These are phyloP conservation scores for Opisthograptis luteolata DNA, from an alignment of 2,888 invertebrate genomes.

Conservation along the genomic window DNA sequence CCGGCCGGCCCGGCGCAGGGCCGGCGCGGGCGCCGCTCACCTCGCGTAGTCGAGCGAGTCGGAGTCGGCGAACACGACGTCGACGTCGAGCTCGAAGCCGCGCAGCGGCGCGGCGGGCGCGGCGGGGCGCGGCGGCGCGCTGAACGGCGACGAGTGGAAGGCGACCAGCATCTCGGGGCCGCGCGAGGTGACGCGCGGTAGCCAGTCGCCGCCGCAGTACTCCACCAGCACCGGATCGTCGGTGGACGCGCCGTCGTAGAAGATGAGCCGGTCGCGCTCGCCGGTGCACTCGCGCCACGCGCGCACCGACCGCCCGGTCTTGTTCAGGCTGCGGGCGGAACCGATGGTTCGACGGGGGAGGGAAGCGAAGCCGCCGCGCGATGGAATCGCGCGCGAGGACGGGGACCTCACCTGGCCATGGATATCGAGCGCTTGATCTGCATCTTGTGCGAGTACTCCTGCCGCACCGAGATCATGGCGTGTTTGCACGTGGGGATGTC, in stretches of 20 bases:
- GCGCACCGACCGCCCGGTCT: constrained; percentile 88
- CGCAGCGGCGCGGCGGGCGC: constrained; percentile 87
- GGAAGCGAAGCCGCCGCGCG: too few relatives aligned
- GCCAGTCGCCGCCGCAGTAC: constrained; percentile 94
- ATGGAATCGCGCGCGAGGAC: too few relatives aligned
- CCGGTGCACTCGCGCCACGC: constrained; percentile 94
- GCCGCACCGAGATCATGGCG: constrained; percentile 94
- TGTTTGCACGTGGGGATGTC: constrained; percentile 95
- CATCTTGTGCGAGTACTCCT: constrained; percentile 90
- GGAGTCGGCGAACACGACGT: constrained; percentile 94
- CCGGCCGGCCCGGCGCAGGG: too few relatives aligned
- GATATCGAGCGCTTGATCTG: constrained; percentile 87
- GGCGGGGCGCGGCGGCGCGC: constrained; percentile 88
- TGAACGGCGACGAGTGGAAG: constrained; percentile 93
- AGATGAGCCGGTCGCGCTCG: constrained; percentile 92
- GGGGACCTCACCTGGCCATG: constrained; percentile 85
- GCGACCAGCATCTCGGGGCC: constrained; percentile 94
- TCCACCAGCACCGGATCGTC: constrained; percentile 93
- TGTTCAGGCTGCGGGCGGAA: constrained; percentile 83
- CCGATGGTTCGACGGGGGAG: not conserved
- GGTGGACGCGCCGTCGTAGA: constrained; percentile 93
- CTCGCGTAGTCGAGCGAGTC: constrained; percentile 93
- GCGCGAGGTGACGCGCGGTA: constrained; percentile 88
- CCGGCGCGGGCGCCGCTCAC: constrained; percentile 42
- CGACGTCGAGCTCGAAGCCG: constrained; percentile 92